Conservation (phyloP, 2,888 invertebrate genomes). For the Temnothorax unifasciatus region DNA sequence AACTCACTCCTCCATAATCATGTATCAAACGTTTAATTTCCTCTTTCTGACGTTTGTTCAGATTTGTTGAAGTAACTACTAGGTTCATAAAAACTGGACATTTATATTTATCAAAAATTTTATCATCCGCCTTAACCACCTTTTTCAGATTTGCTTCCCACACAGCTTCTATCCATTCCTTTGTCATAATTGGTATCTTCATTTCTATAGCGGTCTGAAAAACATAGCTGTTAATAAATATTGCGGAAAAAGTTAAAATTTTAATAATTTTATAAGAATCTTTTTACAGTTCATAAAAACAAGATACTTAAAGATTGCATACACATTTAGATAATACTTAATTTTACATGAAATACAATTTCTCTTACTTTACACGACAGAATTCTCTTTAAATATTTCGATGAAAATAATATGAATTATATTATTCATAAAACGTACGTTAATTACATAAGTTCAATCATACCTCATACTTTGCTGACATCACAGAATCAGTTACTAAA, state of each 20-base stretch:
- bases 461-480: conserved; percentile 93
- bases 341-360: neutral
- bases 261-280: neutral
- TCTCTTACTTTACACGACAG: neutral
- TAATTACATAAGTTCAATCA: conserved; percentile 77
- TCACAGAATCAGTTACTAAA: conserved; percentile 92
- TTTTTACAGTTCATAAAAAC: neutral
- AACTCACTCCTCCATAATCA: conserved; percentile 90
- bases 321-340: neutral
- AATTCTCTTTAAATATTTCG: neutral
- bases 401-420: neutral
- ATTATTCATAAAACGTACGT: neutral
- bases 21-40: conserved; percentile 90
- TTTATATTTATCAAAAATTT: conserved; percentile 88
- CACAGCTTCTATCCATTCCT: conserved; percentile 93
- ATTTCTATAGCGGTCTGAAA: conserved; percentile 89
- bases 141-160: conserved; percentile 91
- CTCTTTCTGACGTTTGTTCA: conserved; percentile 89
- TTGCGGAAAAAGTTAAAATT: neutral
- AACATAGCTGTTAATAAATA: neutral
- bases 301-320: neutral
- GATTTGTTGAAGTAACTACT: conserved; percentile 92
- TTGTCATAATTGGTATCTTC: conserved; percentile 90
- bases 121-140: conserved; percentile 89
- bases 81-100: conserved; percentile 93